Percentiles rank a stretch among this genome's conserved stretches.
These are phyloP conservation scores for Amblyopsis rosae DNA, from an alignment of 2,113 vertebrate species.

Conservation along the genomic window DNA sequence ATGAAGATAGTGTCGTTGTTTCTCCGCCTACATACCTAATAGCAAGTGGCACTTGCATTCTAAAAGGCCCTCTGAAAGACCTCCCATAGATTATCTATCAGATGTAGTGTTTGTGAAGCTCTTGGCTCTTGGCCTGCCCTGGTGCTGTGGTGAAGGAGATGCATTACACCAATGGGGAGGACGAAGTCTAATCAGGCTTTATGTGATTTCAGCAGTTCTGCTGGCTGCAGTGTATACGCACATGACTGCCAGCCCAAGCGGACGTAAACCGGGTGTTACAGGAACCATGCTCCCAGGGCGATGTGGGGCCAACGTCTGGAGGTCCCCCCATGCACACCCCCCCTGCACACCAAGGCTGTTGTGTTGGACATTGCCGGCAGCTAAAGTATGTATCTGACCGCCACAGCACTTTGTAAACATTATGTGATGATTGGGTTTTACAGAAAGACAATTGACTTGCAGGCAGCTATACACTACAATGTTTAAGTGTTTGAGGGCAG, in stretches of 20 bases:
- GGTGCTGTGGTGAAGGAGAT: conserved; percentile 6
- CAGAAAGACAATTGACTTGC: too few relatives aligned
- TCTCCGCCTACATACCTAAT: conserved; percentile 19
- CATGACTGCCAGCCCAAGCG: conserved; percentile 25
- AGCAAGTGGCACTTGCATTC: conserved; percentile 1
- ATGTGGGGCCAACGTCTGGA: background rate
- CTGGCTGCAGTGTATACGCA: conserved; percentile 31
- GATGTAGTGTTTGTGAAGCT: conserved; percentile 19
- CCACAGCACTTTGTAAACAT: too few relatives aligned
- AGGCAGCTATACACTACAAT: too few relatives aligned
- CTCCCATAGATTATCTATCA: conserved; percentile 28
- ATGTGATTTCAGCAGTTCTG: conserved; percentile 45
- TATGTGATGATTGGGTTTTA: too few relatives aligned
- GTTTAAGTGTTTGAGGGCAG: too few relatives aligned
- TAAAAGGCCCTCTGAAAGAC: conserved; percentile 11
- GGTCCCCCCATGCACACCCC: too few relatives aligned
- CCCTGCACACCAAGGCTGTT: too few relatives aligned
- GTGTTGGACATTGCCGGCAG: too few relatives aligned
- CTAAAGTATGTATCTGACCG: too few relatives aligned
- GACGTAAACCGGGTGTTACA: conserved; percentile 11
- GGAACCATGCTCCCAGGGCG: background rate
- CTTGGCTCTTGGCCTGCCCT: background rate
- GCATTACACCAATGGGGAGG: conserved; percentile 18
- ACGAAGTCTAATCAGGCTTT: conserved; percentile 7
- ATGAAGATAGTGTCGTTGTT: conserved; percentile 11